Base-by-base conservation (phyloP, 1,140 invertebrate genomes). In the Latrodectus geometricus region DNA sequence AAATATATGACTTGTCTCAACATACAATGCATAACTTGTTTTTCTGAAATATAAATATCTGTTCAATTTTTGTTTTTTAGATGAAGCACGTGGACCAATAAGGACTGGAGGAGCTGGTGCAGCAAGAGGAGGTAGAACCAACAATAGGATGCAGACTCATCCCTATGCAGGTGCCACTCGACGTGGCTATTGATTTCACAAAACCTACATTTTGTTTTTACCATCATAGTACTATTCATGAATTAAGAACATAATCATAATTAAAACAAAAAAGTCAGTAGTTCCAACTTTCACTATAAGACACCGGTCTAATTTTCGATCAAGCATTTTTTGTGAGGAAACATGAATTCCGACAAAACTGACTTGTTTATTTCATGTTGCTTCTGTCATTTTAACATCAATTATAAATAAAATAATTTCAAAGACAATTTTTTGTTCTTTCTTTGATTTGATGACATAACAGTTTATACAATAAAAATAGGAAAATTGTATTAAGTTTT, bases 21-120 rank as follows among this genome's bases (percentile, higher is more conserved):
- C 35, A 35, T 35, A 35, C 35, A 35, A 35, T 35, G 1, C 35
- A 35, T 35, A 3, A 35, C 5, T 35, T 35, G 2, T 35, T 35
- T 35, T 35, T 5, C 35, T 35, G 35, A 5, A 35, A 3, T 35
- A 35, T 35, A 35, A 35, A 35, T 35, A 5, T 35, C 35, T 35
- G 5, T 35, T 35, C 5, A 35, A 35, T 35, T 35, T 35, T 35
- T 5, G n/a, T 5, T 35, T 5, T 35, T n/a, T 23, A 73, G 81
- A 75, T 15, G 81, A 84, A 9, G 17, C 21, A 11, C 54, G 81
- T 15, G 81, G 35, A 95, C 89, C 95, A 95, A 90, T 93, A 95
- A 90, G 92, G 95, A 15, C 95, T 95, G 54, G 54, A 61, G 54
- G 54, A 61, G 89, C 93, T 95, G 92, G 94, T 90, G 88, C 89